Percentiles rank a stretch among this genome's conserved stretches.
Evolutionary conservation across 2,888 invertebrate genomes (phyloP).

Genomic region (Artemia sp.): DNA sequence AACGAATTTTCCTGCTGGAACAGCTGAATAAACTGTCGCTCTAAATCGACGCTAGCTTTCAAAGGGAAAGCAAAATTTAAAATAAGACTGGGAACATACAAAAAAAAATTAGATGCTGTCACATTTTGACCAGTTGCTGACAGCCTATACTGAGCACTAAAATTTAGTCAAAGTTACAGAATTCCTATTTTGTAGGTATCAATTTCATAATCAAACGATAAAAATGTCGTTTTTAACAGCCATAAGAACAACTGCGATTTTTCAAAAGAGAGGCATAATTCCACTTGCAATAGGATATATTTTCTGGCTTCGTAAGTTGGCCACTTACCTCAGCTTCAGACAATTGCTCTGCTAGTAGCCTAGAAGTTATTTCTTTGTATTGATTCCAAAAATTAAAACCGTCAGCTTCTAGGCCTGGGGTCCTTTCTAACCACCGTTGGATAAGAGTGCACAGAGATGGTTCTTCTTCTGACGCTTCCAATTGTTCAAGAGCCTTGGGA

Average conservation of each 20-base stretch:
- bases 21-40: too few relatives aligned
- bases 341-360: conserved; percentile 50
- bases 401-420: conserved; percentile 58
- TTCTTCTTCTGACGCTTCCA: conserved; percentile 54
- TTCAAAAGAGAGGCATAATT: background rate
- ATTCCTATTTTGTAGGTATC: background rate
- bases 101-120: too few relatives aligned
- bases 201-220: background rate
- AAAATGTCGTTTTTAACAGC: background rate
- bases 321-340: conserved; percentile 42
- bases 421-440: conserved; percentile 81
- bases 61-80: too few relatives aligned
- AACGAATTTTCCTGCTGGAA: too few relatives aligned
- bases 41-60: too few relatives aligned
- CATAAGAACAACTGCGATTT: background rate
- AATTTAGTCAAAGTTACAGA: background rate
- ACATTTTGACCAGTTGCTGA: too few relatives aligned
- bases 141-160: too few relatives aligned
- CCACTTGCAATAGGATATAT: background rate
- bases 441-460: conserved; percentile 70
- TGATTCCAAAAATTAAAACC: conserved; percentile 91
- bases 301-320: conserved; percentile 15
- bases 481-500: conserved; percentile 40
- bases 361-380: conserved; percentile 54
- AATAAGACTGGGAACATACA: too few relatives aligned